Conservation (phyloP, 2,797 vertebrate genomes). For the Periophthalmus magnuspinnatus region DNA sequence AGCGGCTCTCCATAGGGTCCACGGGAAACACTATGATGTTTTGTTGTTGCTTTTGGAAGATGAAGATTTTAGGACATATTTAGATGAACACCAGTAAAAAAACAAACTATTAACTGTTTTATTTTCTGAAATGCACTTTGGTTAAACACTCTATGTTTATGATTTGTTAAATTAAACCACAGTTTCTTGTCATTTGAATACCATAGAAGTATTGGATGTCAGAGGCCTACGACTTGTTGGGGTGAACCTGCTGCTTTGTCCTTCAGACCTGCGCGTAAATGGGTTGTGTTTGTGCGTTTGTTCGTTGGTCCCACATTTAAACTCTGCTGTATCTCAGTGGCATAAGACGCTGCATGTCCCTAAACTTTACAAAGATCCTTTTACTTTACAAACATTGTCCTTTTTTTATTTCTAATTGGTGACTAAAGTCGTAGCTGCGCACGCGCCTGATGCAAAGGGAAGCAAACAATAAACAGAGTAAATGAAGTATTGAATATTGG, state of each 20-base stretch:
- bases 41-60: conserved; percentile 52
- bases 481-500: conserved; percentile 85
- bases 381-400: conserved; percentile 38
- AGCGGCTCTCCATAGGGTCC: conserved; percentile 85
- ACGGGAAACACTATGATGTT: conserved; percentile 10
- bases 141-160: conserved; percentile 73
- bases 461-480: conserved; percentile 60
- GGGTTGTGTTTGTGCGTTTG: conserved; percentile 61
- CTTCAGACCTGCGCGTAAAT: conserved; percentile 55
- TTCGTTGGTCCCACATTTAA: conserved; percentile 65
- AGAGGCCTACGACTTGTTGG: conserved; percentile 67
- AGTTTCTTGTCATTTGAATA: conserved; percentile 74
- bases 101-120: conserved; percentile 53
- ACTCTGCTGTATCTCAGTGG: conserved; percentile 73
- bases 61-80: conserved; percentile 32
- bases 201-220: conserved; percentile 84
- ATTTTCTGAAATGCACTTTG: conserved; percentile 85
- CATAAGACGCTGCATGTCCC: conserved; percentile 63
- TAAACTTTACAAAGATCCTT: conserved; percentile 23
- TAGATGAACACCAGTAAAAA: conserved; percentile 65
- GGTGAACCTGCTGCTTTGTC: conserved; percentile 77
- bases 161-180: conserved; percentile 73
- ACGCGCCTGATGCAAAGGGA: conserved; percentile 77
- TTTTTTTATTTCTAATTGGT: conserved; percentile 11
- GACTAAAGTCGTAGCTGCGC: conserved; percentile 32